Evolutionary conservation across 1,140 invertebrate genomes (phyloP).

Genomic region (Pseudomyrmex flavicornis): DNA sequence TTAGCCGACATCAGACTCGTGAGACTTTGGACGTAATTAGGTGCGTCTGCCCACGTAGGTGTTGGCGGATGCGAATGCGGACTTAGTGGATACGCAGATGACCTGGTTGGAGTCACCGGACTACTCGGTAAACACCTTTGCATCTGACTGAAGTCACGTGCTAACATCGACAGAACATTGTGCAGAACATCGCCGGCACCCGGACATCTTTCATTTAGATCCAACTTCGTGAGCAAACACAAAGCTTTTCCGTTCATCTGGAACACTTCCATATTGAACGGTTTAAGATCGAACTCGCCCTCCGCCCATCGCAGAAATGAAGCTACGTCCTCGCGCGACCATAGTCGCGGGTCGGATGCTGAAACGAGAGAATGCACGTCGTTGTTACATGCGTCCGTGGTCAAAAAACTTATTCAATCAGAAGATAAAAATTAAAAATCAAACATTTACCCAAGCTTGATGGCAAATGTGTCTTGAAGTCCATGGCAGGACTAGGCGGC

Average conservation of each 20-base stretch:
- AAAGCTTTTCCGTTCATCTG: constrained; percentile 99
- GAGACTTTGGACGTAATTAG: constrained; percentile 87
- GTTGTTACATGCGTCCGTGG: background rate
- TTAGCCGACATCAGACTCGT: constrained; percentile 89
- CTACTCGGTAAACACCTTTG: constrained; percentile 92
- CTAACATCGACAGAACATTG: constrained; percentile 95
- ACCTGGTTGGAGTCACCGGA: constrained; percentile 93
- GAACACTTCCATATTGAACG: constrained; percentile 96
- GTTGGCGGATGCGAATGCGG: constrained; percentile 92
- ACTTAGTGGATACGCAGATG: constrained; percentile 90
- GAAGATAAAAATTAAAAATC: background rate
- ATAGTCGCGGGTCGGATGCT: constrained; percentile 95
- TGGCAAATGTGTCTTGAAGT: constrained; percentile 94
- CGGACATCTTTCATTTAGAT: constrained; percentile 95
- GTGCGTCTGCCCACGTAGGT: constrained; percentile 90
- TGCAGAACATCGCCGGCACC: constrained; percentile 96
- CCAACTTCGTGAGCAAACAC: constrained; percentile 94
- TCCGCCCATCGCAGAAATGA: constrained; percentile 96
- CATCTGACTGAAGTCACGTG: constrained; percentile 91
- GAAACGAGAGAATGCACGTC: constrained; percentile 71
- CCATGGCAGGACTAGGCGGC: constrained; percentile 90
- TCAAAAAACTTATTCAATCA: background rate
- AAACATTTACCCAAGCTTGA: constrained; percentile 87
- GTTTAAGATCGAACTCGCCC: constrained; percentile 95
- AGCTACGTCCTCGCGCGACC: constrained; percentile 95